phyloP scores from a whole-genome alignment of 2,888 invertebrate genomes.

The Sarcophaga subvicina region DNA sequence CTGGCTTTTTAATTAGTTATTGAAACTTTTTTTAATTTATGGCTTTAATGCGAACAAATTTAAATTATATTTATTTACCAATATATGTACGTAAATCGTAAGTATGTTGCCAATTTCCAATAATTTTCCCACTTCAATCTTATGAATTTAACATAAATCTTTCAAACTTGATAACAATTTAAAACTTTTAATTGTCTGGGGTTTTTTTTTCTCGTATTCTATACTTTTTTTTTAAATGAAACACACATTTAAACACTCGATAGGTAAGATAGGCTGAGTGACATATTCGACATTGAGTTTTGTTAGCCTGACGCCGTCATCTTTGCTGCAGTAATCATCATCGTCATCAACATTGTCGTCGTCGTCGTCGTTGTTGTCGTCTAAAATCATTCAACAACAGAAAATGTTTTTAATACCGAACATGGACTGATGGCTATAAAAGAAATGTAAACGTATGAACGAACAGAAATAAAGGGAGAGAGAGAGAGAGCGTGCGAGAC shows the following conservation, averaged over 20 bases:
- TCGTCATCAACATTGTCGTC: slow-evolving; percentile 41
- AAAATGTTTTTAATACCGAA: slow-evolving; percentile 13
- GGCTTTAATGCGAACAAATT: slow-evolving; percentile 5
- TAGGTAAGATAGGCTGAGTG: slow-evolving; percentile 53
- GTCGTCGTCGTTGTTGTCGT: slow-evolving; percentile 34
- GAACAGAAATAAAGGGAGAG: slow-evolving; percentile 2
- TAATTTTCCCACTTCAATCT: slow-evolving; percentile 52
- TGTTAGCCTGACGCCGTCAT: slow-evolving; percentile 64
- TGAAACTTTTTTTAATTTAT: neutral
- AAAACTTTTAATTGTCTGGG: slow-evolving; percentile 66
- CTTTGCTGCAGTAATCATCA: slow-evolving; percentile 39
- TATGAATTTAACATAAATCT: slow-evolving; percentile 63
- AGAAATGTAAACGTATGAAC: slow-evolving; percentile 49
- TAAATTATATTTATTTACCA: neutral
- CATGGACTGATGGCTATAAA: slow-evolving; percentile 23
- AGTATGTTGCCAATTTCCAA: neutral
- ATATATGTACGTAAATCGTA: neutral
- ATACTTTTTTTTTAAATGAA: slow-evolving; percentile 33
- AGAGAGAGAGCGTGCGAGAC: too few species aligned
- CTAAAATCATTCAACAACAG: slow-evolving; percentile 39
- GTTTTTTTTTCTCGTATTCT: slow-evolving; percentile 13
- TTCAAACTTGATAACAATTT: slow-evolving; percentile 56
- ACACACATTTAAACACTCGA: slow-evolving; percentile 46
- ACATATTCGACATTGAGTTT: slow-evolving; percentile 64
- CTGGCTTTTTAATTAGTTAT: neutral